These are phyloP conservation scores for Tylochromis polylepis DNA, from an alignment of 2,113 vertebrate species.

Conservation along the genomic window DNA sequence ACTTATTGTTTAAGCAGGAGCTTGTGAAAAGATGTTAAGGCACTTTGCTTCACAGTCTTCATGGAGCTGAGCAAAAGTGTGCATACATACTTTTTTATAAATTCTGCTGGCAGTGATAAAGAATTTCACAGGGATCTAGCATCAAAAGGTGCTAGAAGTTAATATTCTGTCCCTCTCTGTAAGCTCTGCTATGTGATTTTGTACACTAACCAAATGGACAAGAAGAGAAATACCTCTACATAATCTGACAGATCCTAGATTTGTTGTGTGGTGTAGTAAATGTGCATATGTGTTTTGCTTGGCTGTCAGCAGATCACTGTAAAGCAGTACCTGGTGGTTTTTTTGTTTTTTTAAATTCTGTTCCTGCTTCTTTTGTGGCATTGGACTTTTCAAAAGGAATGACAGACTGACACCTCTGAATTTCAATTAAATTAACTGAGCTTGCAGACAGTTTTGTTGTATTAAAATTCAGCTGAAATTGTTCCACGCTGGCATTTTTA, in stretches of 20 bases:
- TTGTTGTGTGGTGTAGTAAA: not conserved
- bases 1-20: not conserved
- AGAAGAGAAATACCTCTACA: not conserved
- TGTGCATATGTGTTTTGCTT: not conserved
- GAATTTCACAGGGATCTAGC: not conserved
- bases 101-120: not conserved
- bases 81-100: not conserved
- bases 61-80: not conserved
- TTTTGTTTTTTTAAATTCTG: not conserved
- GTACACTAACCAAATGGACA: not conserved
- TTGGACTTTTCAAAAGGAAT: not conserved
- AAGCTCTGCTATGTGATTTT: not conserved
- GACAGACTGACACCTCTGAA: not conserved
- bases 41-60: not conserved
- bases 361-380: not conserved
- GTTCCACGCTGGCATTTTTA: not conserved
- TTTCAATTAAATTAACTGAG: slow-evolving; percentile 2
- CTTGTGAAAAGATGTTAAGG: not conserved
- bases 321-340: not conserved
- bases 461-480: not conserved
- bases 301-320: not conserved
- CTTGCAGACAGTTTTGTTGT: not conserved
- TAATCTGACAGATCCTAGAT: not conserved
- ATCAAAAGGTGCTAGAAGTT: not conserved
- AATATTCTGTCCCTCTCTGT: not conserved